These are phyloP conservation scores for Mactra quadrangularis DNA, from an alignment of 1,140 invertebrate genomes.

Conservation along the genomic window DNA sequence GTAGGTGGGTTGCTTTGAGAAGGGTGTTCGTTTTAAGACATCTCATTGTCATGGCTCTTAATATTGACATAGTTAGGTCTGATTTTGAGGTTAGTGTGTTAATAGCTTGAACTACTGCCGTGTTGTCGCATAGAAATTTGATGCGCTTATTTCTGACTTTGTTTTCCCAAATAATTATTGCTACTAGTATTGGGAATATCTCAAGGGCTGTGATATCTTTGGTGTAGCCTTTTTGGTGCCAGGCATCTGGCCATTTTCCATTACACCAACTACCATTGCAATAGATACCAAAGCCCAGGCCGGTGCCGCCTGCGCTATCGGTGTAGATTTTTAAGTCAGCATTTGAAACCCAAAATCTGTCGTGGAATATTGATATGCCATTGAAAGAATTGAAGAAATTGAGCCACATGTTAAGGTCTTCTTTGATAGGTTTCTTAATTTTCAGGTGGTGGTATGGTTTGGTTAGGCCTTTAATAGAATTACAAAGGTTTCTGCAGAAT, in stretches of 20 bases:
- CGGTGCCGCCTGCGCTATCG: constrained; percentile 11
- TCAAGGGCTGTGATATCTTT: constrained; percentile 52
- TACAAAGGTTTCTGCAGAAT: background rate
- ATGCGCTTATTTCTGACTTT: constrained; percentile 12
- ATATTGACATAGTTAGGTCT: background rate
- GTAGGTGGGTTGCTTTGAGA: constrained; percentile 13
- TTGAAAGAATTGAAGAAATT: background rate
- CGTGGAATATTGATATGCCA: no score
- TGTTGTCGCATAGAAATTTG: constrained; percentile 16
- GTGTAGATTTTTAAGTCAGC: constrained; percentile 16
- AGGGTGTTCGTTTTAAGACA: constrained; percentile 1
- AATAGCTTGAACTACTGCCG: background rate
- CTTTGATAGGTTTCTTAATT: background rate
- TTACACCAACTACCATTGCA: constrained; percentile 13
- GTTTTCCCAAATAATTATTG: background rate
- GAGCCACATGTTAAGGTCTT: constrained; percentile 18
- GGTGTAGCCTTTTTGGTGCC: background rate
- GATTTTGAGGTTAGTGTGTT: constrained; percentile 1
- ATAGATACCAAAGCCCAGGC: constrained; percentile 22
- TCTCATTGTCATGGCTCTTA: background rate
- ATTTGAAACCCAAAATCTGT: no score
- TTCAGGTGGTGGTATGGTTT: background rate
- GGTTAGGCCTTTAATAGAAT: constrained; percentile 15
- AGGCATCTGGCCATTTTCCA: constrained; percentile 9
- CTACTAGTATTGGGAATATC: constrained; percentile 51